phyloP scores from a whole-genome alignment of 2,797 vertebrate species.

The Cichlasoma orientale region DNA sequence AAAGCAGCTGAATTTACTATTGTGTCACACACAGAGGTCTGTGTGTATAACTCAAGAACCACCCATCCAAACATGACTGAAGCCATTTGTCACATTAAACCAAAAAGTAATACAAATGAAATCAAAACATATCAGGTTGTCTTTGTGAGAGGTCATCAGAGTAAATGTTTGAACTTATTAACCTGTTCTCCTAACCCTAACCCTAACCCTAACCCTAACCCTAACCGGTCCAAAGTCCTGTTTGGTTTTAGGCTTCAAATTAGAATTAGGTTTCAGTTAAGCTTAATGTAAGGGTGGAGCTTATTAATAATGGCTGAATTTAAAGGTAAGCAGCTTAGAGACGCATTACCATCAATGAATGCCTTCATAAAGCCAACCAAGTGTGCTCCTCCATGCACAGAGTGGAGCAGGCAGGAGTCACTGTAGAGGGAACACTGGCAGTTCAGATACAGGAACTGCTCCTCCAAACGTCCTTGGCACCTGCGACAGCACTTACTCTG shows the following conservation, averaged over 20 bases:
- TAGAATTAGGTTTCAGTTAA: neutral
- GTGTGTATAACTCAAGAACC: neutral
- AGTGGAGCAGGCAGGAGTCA: neutral
- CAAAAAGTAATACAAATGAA: too few relatives aligned
- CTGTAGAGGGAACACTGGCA: neutral
- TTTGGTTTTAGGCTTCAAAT: neutral
- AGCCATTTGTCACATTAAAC: too few relatives aligned
- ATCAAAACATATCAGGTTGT: too few relatives aligned
- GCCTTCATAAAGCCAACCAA: neutral
- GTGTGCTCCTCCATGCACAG: neutral
- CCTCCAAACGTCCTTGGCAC: neutral
- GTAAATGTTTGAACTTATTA: neutral
- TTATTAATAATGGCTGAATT: neutral
- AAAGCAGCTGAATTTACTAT: too few relatives aligned
- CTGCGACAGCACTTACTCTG: neutral
- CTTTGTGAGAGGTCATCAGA: neutral
- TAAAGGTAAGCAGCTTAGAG: neutral
- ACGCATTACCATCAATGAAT: neutral
- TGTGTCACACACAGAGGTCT: neutral
- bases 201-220: neutral
- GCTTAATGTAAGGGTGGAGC: neutral
- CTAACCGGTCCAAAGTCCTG: neutral
- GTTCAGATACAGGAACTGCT: neutral
- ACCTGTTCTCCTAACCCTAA: neutral
- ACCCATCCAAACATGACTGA: too few relatives aligned